Evolutionary conservation across 1,140 invertebrate species (phyloP).

Genomic region (Megalopta genalis): DNA sequence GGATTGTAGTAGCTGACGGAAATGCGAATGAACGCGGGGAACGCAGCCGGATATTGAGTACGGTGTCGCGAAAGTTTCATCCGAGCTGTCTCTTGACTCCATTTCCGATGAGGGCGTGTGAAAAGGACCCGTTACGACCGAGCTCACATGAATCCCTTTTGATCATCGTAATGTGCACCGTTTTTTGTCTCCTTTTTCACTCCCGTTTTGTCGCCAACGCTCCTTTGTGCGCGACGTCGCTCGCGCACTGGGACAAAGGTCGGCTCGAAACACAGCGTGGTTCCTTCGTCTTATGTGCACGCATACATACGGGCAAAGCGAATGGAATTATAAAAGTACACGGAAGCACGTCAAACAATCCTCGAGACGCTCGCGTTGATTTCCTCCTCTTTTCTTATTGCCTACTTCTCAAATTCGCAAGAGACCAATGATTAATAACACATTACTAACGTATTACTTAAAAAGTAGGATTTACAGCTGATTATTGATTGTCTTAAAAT

Average conservation of each 20-base stretch:
- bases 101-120: constrained; percentile 17
- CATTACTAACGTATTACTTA: too few species aligned
- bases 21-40: not conserved
- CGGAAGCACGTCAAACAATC: not conserved
- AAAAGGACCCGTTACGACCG: constrained; percentile 28
- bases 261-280: not conserved
- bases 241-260: not conserved
- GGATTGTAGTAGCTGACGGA: too few species aligned
- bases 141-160: constrained; percentile 41
- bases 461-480: too few species aligned
- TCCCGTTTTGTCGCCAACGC: not conserved
- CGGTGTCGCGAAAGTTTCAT: constrained; percentile 31
- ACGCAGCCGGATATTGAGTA: not conserved
- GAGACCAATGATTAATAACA: too few species aligned
- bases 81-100: constrained; percentile 29
- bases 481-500: too few species aligned
- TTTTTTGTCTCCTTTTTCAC: not conserved
- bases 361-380: not conserved
- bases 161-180: constrained; percentile 47
- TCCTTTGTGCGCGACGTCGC: constrained; percentile 2
- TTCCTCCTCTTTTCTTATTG: not conserved
- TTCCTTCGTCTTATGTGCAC: constrained; percentile 7
- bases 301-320: not conserved
- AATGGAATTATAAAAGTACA: constrained; percentile 15
- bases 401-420: too few species aligned